Base-by-base conservation (phyloP, 2,797 vertebrate species). In the Decapterus maruadsi region DNA sequence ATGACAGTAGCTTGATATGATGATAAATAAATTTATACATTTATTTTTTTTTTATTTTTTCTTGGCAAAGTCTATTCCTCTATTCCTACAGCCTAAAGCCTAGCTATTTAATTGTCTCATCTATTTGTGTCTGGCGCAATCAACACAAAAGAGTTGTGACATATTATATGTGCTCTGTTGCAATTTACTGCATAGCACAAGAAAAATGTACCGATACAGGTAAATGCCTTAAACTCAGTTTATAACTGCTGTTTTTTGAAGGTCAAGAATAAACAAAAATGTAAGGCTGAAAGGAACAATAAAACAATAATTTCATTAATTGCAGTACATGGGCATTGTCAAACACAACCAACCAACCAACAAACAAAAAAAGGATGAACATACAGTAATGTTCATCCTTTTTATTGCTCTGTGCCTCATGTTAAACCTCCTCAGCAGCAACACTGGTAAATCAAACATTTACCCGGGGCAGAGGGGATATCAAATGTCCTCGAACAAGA, bases 381-480 rank as follows among this genome's bases (percentile, higher is more conserved):
- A n/a, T n/a, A n/a, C n/a, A n/a, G n/a, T n/a, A n/a, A n/a, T n/a
- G 17, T 6, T 12, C 34, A 3, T 13, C 9, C 40, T 10, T 68
- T 69, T 43, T 48, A 69, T 38, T 65, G 40, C 65, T 38, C 36
- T 66, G 50, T 40, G 55, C 38, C 50, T 43, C 51, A 0, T 53
- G 67, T 71, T 50, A 66, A 45, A 65, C 48, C 29, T 74, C 60
- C 61, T 55, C 51, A 43, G 43, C 43, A 77, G 58, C 70, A 60
- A n/a, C 58, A 56, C 71, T 59, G 7, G 8, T 63, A 57, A 78
- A 85, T 79, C 55, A 72, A 75, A 67, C 50, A 53, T 68, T 36
- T 63, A 66, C 58, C 31, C 43, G 59, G 51, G 40, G 56, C 51
- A 38, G 36, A 22, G 53, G 12, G 43, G 51, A 12, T 31, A 36